These are phyloP conservation scores for Rambutsinella grinnellia DNA, from an alignment of 2,888 invertebrate species.

Conservation along the genomic window DNA sequence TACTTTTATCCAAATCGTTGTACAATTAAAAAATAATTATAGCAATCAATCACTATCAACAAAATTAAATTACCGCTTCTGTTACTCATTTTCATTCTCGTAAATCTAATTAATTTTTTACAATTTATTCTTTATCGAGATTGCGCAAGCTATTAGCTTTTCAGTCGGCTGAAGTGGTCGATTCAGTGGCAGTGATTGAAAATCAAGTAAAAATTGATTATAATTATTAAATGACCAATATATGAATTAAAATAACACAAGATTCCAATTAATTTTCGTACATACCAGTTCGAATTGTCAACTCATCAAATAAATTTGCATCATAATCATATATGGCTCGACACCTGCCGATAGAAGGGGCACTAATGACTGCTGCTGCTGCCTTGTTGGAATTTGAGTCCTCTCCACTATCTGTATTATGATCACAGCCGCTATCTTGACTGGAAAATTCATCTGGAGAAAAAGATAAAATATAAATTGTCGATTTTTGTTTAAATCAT, in stretches of 20 bases:
- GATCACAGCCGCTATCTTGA: slow-evolving; percentile 73
- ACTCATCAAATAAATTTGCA: slow-evolving; percentile 88
- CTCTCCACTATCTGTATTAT: slow-evolving; percentile 65
- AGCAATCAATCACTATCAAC: no score
- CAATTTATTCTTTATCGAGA: slow-evolving; percentile 3
- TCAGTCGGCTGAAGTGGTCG: slow-evolving; percentile 41
- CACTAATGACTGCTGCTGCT: slow-evolving; percentile 59
- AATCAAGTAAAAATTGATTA: neutral
- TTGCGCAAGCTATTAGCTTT: neutral
- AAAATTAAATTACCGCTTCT: neutral
- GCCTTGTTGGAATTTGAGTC: slow-evolving; percentile 55
- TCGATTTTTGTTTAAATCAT: neutral
- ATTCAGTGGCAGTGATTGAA: slow-evolving; percentile 22
- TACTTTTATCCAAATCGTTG: neutral
- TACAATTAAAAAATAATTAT: neutral
- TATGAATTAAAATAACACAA: no score
- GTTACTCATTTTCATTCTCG: neutral
- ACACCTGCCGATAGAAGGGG: slow-evolving; percentile 78
- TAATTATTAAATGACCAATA: no score
- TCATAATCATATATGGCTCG: slow-evolving; percentile 89
- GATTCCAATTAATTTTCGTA: no score
- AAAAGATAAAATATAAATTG: slow-evolving; percentile 18
- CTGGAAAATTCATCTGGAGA: slow-evolving; percentile 84
- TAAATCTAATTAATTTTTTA: neutral
- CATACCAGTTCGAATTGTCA: slow-evolving; percentile 79